Evolutionary conservation across 2,113 vertebrate genomes (phyloP), one percentile per base, ranked within the genome.

Genomic region (Podilymbus podiceps): DNA sequence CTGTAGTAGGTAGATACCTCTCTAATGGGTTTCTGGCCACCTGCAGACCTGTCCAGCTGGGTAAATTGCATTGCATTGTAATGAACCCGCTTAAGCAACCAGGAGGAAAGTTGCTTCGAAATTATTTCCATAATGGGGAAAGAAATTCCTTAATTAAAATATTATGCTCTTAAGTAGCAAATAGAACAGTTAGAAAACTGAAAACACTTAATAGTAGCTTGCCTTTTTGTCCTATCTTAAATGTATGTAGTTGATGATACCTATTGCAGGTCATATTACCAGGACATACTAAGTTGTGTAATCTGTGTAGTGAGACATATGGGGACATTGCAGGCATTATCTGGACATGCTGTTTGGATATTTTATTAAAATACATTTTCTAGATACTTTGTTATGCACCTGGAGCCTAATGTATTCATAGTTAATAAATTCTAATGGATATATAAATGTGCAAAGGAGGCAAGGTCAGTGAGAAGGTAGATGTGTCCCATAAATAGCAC

Each of bases 41-140:
- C 96, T 97, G 96, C 96, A 95, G 95, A 90, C 94, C 95, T 96
- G 94, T 96, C 95, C 97, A 96, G 95, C 95, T 97, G 96, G 84
- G 96, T 90, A 95, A 93, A 92, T 97, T 97, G 88, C 83, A 64
- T 68, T 71, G 91, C 75, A 85, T 94, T 79, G 66, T 95, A 96
- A 97, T 95, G 95, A 97, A 93, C 89, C 71, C 95, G 58, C 94
- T 90, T 93, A 95, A 90, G 91, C 58, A 94, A 82, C 53, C 58
- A 68, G 83, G 79, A 95, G 60, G 72, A 90, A 94, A 84, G 77
- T 80, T 79, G 25, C 67, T 89, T 94, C 74, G 85, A 87, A 95
- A 94, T 94, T 42, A 95, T 92, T 95, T 90, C 66, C 53, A 56
- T 95, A 89, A 91, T 95, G 85, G 38, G 56, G 28, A 50, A 85